Evolutionary conservation across 1,140 invertebrate species (phyloP).

Genomic region (Lethrus apterus): DNA sequence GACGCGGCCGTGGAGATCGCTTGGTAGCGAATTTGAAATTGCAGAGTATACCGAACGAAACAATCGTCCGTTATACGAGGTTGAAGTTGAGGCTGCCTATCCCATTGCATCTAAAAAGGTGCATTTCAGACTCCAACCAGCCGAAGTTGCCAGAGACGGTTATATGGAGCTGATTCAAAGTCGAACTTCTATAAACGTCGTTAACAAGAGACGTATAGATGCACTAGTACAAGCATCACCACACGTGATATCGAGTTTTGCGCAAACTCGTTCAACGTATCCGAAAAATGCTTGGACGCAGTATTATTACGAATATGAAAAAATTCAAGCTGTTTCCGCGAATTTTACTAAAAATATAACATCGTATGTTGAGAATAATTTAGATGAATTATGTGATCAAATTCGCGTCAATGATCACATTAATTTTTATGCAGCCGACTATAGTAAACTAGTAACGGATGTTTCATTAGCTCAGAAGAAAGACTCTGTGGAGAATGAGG

Average conservation of each 20-base stretch:
- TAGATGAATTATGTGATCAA: conserved; percentile 37
- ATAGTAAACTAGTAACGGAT: conserved; percentile 43
- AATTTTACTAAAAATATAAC: conserved; percentile 43
- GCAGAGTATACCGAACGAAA: conserved; percentile 46
- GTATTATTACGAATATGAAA: conserved; percentile 40
- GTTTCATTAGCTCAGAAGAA: conserved; percentile 36
- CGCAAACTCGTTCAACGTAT: conserved; percentile 58
- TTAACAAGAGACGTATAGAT: conserved; percentile 49
- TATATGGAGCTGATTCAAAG: conserved; percentile 53
- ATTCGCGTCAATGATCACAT: conserved; percentile 51
- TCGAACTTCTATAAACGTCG: conserved; percentile 49
- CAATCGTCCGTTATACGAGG: conserved; percentile 49
- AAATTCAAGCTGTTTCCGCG: conserved; percentile 19
- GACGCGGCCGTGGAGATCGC: conserved; percentile 49
- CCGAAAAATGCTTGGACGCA: conserved; percentile 60
- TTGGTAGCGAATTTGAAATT: conserved; percentile 58
- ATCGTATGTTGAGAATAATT: conserved; percentile 33
- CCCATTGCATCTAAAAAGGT: conserved; percentile 46
- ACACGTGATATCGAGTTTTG: conserved; percentile 40
- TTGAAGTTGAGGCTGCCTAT: conserved; percentile 56
- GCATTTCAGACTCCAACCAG: conserved; percentile 44
- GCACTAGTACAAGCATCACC: conserved; percentile 46
- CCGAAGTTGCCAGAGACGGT: conserved; percentile 53
- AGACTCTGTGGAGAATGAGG: conserved; percentile 42
- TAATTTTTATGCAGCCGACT: conserved; percentile 61